Base-by-base conservation (phyloP, 2,888 invertebrate species). In the Cartodere bifasciata region DNA sequence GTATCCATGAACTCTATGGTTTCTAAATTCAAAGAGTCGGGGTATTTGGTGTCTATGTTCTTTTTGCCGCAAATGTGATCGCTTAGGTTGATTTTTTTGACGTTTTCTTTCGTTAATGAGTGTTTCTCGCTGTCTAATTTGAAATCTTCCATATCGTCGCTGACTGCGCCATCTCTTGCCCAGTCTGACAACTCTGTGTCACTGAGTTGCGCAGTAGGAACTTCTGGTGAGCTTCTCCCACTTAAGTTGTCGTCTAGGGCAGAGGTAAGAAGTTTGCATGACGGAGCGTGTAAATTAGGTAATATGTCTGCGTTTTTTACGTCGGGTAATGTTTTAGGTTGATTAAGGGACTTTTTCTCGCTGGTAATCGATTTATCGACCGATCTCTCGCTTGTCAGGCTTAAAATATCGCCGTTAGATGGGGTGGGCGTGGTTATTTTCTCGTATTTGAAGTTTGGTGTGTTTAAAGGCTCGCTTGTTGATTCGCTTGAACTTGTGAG, bases 111-210 rank as follows among this genome's bases (percentile, higher is more conserved):
- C 35, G 48, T 52, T 2, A 16, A 28, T 15, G 34, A 16, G 29
- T 32, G 21, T 30, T 35, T 27, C 13, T 5, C 62, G 42, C 36
- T 54, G 37, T 43, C 55, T 3, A 49, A 50, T 14, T 50, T 43
- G 11, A 46, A 50, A 41, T 65, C 23, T 11, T 35, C 34, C 13
- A 25, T 65, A 50, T 83, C 82, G 45, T 84, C 84, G 1, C 82
- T 72, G 2, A 77, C 79, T 22, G 72, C 75, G 41, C 77, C 81
- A 48, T 87, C 86, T 3, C 80, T 72, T 1, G 84, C 85, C 87
- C 86, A 87, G 53, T 88, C 87, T 0, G 85, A 86, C n/a, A 86
- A 62, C 51, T 87, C 87, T 0, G 86, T 86, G 56, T 87, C 87
- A 0, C 86, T 85, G 7, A 85, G 62, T 2, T 75, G 81, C 2